Evolutionary conservation across 2,888 invertebrate species (phyloP).

Genomic region (Eilema griseolum): DNA sequence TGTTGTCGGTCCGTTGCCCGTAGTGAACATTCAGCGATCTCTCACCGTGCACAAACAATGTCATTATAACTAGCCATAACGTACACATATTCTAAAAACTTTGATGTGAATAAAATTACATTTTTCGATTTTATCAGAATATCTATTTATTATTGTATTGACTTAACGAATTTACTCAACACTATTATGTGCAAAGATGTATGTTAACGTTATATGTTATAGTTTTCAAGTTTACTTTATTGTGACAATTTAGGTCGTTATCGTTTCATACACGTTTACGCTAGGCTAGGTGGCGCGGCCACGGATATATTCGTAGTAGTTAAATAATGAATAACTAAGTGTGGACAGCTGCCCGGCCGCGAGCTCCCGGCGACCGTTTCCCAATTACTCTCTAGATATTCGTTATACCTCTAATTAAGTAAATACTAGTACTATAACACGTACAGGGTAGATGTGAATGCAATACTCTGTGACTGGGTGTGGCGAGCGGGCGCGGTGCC

Average conservation of each 20-base stretch:
- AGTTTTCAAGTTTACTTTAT: constrained; percentile 81
- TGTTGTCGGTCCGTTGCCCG: constrained; percentile 27
- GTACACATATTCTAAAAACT: constrained; percentile 84
- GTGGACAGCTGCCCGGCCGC: constrained; percentile 57
- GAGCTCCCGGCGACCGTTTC: constrained; percentile 64
- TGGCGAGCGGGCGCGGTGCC: constrained; percentile 42
- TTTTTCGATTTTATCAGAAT: constrained; percentile 84
- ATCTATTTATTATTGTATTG: constrained; percentile 80
- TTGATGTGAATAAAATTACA: constrained; percentile 82
- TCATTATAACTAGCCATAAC: constrained; percentile 75
- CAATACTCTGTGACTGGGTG: constrained; percentile 83
- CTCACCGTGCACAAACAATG: constrained; percentile 79
- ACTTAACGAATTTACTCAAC: constrained; percentile 81
- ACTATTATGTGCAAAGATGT: constrained; percentile 64
- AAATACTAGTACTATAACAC: constrained; percentile 82
- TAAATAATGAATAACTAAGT: constrained; percentile 64
- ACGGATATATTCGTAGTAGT: constrained; percentile 75
- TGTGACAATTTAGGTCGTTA: constrained; percentile 81
- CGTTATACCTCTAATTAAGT: constrained; percentile 78
- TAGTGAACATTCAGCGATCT: constrained; percentile 68
- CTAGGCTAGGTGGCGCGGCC: constrained; percentile 85
- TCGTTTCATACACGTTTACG: constrained; percentile 81
- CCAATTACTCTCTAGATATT: constrained; percentile 77
- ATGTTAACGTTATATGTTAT: constrained; percentile 76
- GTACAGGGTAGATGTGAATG: constrained; percentile 86